Base-by-base conservation (phyloP, 2,113 vertebrate species). In the Vulpes vulpes region DNA sequence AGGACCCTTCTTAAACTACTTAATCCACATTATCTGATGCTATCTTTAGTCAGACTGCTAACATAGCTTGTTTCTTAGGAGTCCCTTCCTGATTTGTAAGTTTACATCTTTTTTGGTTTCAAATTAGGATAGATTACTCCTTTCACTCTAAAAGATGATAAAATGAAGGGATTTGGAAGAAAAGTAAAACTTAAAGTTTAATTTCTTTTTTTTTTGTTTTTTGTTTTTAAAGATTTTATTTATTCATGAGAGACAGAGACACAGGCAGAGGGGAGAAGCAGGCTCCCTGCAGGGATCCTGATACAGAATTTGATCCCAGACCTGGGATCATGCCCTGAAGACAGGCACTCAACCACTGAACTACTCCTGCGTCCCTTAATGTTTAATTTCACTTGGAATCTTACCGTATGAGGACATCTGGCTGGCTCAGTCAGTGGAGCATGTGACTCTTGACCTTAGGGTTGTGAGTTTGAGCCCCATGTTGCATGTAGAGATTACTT, bases 81-180 rank as follows among this genome's bases (percentile, higher is more conserved):
- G 38, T 93, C 30, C 23, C 10, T 84, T 96, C 62, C 53, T 89
- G 30, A 74, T 81, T 71, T 87, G 25, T 85, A 89, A 85, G 14
- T 95, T 92, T 87, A 27, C 1, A 85, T 64, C 30, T 84, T 12
- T 12, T 74, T 83, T 82, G 32, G 27, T 96, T 97, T 97, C 65
- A 96, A 17, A 55, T 94, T 90, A 94, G 55, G 57, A 59, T 43
- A 60, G 15, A 71, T 91, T 35, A 95, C 76, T 91, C 8, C 35
- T 95, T 96, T 82, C n/a, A 93, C 64, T 64, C 2, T 1, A 65
- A 79, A 78, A 89, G 19, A 59, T 59, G 67, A 69, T 91, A 85
- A 97, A 95, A 73, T 91, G 25, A 96, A 97, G 35, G 43, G 15
- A 16, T 89, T 92, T 96, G 19, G 6, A 91, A 49, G 81, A 87